Evolutionary conservation across 2,888 invertebrate genomes (phyloP).

Genomic region (Beris chalybata): DNA sequence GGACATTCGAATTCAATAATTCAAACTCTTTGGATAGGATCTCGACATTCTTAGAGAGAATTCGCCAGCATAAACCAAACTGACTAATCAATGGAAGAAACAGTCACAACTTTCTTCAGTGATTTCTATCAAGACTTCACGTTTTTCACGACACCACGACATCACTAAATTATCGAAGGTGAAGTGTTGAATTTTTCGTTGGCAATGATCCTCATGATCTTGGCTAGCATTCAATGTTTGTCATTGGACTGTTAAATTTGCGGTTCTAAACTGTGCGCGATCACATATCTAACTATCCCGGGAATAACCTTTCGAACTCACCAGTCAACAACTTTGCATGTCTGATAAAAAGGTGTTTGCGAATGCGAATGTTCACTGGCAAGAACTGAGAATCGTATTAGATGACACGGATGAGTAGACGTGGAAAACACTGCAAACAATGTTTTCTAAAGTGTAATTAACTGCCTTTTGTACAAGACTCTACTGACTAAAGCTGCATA

Average conservation of each 20-base stretch:
- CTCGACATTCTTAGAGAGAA: conserved; percentile 28
- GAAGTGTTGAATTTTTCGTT: conserved; percentile 30
- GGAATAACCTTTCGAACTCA: conserved; percentile 21
- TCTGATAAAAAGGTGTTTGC: conserved; percentile 6
- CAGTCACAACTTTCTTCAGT: conserved; percentile 31
- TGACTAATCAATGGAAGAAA: conserved; percentile 26
- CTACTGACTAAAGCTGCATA: too few relatives aligned
- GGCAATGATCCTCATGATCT: conserved; percentile 16
- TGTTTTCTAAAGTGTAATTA: too few relatives aligned
- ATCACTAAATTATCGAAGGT: conserved; percentile 31
- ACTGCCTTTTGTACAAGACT: too few relatives aligned
- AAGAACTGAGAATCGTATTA: too few relatives aligned
- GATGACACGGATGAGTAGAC: too few relatives aligned
- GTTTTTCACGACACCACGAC: conserved; percentile 32
- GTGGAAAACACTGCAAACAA: too few relatives aligned
- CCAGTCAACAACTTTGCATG: conserved; percentile 12
- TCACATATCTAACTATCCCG: conserved; percentile 11
- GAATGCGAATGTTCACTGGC: too few relatives aligned
- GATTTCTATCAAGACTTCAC: conserved; percentile 31
- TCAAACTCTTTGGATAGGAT: conserved; percentile 23
- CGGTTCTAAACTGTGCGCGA: conserved; percentile 3
- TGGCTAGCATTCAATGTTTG: not conserved
- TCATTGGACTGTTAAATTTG: conserved; percentile 8
- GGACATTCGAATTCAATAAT: conserved; percentile 30
- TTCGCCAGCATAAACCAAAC: conserved; percentile 7